Percentiles rank a stretch among this genome's conserved stretches.
These are phyloP conservation scores for Eclectus roratus DNA, from an alignment of 2,113 vertebrate species.

Conservation along the genomic window DNA sequence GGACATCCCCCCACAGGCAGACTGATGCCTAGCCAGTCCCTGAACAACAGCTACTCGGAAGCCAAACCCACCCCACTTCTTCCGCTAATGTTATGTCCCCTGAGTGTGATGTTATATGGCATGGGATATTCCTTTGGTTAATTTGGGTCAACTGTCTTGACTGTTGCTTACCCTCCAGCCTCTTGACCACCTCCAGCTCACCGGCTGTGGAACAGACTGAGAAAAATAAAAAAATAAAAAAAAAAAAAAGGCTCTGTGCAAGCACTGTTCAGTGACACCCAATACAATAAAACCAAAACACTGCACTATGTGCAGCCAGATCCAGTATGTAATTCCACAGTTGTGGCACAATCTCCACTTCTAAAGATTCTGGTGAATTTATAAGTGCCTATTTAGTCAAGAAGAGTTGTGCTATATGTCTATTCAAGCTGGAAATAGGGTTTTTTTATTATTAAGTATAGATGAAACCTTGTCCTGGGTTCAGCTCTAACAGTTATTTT, in stretches of 20 bases:
- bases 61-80: not conserved
- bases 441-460: not conserved
- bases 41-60: not conserved
- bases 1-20: not conserved
- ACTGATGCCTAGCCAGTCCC: not conserved
- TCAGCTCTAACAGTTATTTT: not conserved
- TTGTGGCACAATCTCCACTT: not conserved
- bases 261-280: not conserved
- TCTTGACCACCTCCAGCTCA: not conserved
- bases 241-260: not conserved
- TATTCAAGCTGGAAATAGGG: not conserved
- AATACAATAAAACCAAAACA: not conserved
- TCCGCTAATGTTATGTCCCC: not conserved
- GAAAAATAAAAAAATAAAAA: not conserved
- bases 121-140: not conserved
- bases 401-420: not conserved
- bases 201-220: not conserved
- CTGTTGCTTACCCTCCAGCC: not conserved
- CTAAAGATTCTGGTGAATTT: not conserved
- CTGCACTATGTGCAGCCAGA: not conserved
- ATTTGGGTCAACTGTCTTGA: rapidly evolving
- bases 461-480: not conserved
- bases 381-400: not conserved
- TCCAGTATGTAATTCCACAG: not conserved
- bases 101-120: not conserved